Evolutionary conservation across 2,113 vertebrate species (phyloP), one percentile per base, ranked within the genome.

Genomic region (Illadopsis cleaveri): DNA sequence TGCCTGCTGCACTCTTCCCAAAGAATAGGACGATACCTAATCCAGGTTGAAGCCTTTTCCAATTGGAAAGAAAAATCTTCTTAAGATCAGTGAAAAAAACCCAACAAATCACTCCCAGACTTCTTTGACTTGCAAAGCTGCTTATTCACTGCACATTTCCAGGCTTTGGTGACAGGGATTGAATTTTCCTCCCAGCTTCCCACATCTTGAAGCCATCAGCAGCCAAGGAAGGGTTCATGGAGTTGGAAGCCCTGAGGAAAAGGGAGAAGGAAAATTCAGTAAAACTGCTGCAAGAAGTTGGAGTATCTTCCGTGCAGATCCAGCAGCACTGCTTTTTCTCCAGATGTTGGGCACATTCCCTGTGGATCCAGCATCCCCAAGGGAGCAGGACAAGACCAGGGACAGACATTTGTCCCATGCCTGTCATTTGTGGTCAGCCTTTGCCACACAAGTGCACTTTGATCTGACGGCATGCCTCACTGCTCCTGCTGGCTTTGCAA

Each of bases 161-260:
- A 69, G 66, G 56, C 77, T 65, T 19, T 65, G 50, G 73, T 91
- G 95, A 62, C 66, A 86, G 65, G 28, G 81, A 68, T 42, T 76
- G 76, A 82, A 45, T 96, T 96, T 95, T 9, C 12, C 76, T 86
- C 44, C 58, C 77, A 64, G 65, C 47, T 45, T 81, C 75, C 48
- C 92, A 84, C 96, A 96, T 96, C 95, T 97, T 97, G 96, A 97
- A 97, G 48, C 18, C 73, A 97, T 97, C 94, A 97, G 84, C 42
- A 77, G 58, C 56, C 11, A 11, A 70, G 58, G 89, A 79, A 91
- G 45, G 82, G 68, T 38, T 15, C 28, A 6, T 57, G 81, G 58
- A 16, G 6, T 47, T 38, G 22, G 87, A 75, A 95, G 86, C 90
- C 85, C 51, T 0, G 2, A 28, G 22, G 45, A 88, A 89, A 94